Percentiles rank a stretch among this genome's conserved stretches.
Evolutionary conservation across 2,113 vertebrate species (phyloP).

Genomic region (Aepyceros melampus): DNA sequence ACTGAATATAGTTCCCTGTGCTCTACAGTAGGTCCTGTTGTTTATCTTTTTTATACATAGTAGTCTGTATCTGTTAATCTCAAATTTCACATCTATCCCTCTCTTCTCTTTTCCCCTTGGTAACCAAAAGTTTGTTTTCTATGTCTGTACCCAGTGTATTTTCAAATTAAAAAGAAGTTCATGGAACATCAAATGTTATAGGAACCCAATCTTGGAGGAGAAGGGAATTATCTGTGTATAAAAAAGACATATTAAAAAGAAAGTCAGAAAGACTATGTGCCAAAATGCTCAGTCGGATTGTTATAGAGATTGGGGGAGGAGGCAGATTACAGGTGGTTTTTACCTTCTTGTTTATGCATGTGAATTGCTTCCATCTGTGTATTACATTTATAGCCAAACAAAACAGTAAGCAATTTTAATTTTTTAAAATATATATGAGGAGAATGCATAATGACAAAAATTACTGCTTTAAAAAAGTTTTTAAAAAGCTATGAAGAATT

Average conservation of each 20-base stretch:
- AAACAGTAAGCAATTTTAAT: neutral
- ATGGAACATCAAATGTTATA: neutral
- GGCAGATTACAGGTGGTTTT: neutral
- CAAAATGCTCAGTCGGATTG: neutral
- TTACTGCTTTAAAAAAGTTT: neutral
- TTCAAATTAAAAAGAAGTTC: neutral
- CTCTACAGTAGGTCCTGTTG: neutral
- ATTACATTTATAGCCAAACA: neutral
- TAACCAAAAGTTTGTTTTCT: neutral
- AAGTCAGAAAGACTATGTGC: neutral
- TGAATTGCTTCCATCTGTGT: neutral
- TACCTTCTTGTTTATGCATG: neutral
- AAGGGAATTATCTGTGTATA: neutral
- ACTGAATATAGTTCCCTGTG: neutral
- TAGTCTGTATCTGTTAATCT: neutral
- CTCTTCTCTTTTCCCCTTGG: neutral
- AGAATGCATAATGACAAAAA: neutral
- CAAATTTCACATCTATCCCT: neutral
- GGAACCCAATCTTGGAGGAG: neutral
- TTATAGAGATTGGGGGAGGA: too few relatives aligned
- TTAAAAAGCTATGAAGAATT: neutral
- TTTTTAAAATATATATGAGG: neutral
- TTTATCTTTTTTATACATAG: neutral
- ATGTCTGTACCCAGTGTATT: neutral
- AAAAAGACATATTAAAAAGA: neutral